Evolutionary conservation across 2,888 invertebrate species (phyloP).

Genomic region (Stramonita haemastoma): DNA sequence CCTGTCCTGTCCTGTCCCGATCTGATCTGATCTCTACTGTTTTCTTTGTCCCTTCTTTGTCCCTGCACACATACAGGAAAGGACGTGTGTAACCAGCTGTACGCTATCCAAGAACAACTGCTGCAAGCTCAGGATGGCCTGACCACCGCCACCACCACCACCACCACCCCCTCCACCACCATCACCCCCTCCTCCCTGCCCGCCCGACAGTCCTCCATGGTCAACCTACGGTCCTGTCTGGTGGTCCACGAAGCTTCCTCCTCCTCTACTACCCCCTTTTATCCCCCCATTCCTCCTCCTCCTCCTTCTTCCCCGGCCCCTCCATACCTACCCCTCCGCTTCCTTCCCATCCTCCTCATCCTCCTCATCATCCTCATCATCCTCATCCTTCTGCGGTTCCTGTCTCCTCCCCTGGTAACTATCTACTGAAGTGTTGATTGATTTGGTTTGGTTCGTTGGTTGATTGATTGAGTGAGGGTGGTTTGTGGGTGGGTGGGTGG

Average conservation of each 20-base stretch:
- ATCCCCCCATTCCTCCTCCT: constrained; percentile 55
- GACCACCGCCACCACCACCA: constrained; percentile 49
- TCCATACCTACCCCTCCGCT: not conserved
- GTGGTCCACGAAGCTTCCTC: constrained; percentile 55
- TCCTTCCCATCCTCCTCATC: not conserved
- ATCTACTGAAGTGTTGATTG: not conserved
- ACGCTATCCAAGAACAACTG: constrained; percentile 77
- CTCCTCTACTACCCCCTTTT: constrained; percentile 60
- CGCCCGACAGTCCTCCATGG: constrained; percentile 66
- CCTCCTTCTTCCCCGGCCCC: constrained; percentile 52
- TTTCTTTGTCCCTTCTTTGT: not conserved
- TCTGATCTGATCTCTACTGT: too few relatives aligned
- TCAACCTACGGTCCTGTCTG: constrained; percentile 63
- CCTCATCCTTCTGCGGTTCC: not conserved
- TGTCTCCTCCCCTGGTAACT: not conserved
- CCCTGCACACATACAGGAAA: constrained; percentile 78
- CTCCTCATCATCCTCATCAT: not conserved
- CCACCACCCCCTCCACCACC: too few relatives aligned
- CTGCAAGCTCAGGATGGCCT: constrained; percentile 59
- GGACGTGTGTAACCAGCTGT: constrained; percentile 90
- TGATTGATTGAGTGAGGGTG: not conserved
- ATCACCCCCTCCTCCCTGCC: constrained; percentile 51
- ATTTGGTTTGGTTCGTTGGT: not conserved
- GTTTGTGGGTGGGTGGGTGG: not conserved
- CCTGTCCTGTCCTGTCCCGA: not conserved